Percentiles rank a stretch among this genome's conserved stretches.
phyloP scores from a whole-genome alignment of 2,113 vertebrate species.

The Leucopsar rothschildi region DNA sequence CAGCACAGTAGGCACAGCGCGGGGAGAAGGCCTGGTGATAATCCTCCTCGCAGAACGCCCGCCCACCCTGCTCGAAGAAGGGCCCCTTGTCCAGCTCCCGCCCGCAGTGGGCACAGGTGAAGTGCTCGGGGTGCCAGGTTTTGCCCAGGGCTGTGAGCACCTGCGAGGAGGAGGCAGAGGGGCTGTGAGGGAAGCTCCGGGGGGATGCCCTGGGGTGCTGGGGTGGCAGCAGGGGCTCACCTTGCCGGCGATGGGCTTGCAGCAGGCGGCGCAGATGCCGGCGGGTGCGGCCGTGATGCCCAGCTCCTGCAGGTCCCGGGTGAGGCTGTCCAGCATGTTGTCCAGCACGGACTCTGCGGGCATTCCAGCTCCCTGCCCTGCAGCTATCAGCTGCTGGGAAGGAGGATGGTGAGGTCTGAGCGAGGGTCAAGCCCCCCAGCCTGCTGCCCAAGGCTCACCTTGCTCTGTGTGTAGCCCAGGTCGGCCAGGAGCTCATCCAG shows the following conservation, averaged over 20 bases:
- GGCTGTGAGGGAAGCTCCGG: background rate
- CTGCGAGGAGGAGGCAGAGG: conserved; percentile 13
- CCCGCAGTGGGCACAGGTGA: conserved; percentile 78
- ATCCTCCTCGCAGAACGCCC: conserved; percentile 82
- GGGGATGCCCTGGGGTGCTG: background rate
- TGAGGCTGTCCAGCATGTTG: conserved; percentile 81
- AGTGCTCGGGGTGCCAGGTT: conserved; percentile 90
- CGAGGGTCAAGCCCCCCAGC: fast-evolving
- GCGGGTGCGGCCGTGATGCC: conserved; percentile 79
- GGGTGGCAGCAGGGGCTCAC: background rate
- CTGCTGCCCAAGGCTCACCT: conserved; percentile 28
- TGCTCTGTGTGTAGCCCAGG: conserved; percentile 53
- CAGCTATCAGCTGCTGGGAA: background rate
- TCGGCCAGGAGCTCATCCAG: conserved; percentile 71
- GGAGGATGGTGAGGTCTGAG: background rate
- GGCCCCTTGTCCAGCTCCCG: conserved; percentile 73
- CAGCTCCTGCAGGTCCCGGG: conserved; percentile 84
- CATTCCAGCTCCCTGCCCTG: background rate
- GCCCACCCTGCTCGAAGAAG: conserved; percentile 84
- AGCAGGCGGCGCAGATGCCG: conserved; percentile 81
- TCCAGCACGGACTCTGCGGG: conserved; percentile 67
- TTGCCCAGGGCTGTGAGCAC: conserved; percentile 84
- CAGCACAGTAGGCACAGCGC: conserved; percentile 84
- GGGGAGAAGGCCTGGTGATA: conserved; percentile 85
- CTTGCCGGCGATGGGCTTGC: conserved; percentile 85